Evolutionary conservation across 2,113 vertebrate genomes (phyloP).

Genomic region (Climacteris rufus): DNA sequence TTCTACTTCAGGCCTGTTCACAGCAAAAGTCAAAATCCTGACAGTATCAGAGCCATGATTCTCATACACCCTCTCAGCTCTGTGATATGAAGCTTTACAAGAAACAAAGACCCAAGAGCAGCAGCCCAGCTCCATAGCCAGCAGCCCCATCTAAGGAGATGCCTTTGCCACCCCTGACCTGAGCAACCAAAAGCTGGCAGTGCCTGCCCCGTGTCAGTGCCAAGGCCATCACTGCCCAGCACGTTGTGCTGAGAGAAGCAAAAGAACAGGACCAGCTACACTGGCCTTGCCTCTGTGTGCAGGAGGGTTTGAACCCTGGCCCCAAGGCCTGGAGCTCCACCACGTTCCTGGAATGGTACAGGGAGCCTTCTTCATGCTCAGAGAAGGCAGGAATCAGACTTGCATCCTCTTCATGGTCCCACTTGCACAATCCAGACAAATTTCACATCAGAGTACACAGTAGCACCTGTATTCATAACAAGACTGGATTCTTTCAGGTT

Average conservation of each 20-base stretch:
- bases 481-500: background rate
- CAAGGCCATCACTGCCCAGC: background rate
- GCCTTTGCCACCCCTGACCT: background rate
- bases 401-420: background rate
- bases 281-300: too few species aligned
- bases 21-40: background rate
- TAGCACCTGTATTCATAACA: background rate
- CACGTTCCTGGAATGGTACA: background rate
- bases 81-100: background rate
- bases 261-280: background rate
- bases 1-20: background rate
- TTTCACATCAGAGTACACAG: background rate
- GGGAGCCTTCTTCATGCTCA: background rate
- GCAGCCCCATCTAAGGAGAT: background rate
- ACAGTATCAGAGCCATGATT: accelerated
- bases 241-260: background rate
- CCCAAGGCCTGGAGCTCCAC: accelerated
- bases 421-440: background rate
- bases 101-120: background rate
- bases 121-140: background rate
- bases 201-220: background rate
- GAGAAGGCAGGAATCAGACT: background rate
- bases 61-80: background rate
- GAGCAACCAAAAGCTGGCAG: background rate
- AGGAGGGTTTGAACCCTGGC: background rate